phyloP scores from a whole-genome alignment of 2,888 invertebrate genomes.

The Eupithecia tripunctaria region DNA sequence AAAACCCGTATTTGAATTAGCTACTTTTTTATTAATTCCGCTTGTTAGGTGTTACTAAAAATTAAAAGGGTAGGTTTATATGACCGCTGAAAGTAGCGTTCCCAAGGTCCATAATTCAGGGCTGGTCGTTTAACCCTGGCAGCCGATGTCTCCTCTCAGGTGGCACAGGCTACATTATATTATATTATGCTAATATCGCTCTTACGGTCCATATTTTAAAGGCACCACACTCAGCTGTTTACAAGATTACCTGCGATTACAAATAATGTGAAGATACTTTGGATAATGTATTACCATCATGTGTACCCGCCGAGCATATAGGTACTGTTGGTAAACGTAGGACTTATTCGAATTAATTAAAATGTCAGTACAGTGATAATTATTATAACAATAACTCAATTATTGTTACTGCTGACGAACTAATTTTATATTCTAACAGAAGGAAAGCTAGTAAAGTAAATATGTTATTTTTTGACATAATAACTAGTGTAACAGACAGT shows the following conservation, averaged over 20 bases:
- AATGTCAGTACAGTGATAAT: background rate
- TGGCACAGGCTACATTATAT: background rate
- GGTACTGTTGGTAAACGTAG: background rate
- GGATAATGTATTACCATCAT: too few species aligned
- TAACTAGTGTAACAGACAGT: too few species aligned
- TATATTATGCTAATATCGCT: conserved; percentile 1
- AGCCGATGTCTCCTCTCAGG: background rate
- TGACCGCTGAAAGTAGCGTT: background rate
- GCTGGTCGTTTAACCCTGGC: background rate
- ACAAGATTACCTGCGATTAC: background rate
- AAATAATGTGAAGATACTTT: too few species aligned
- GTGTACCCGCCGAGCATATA: background rate
- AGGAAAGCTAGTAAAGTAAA: too few species aligned
- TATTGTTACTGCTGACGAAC: background rate
- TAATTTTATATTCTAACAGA: too few species aligned
- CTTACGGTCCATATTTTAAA: background rate
- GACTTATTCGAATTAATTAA: background rate
- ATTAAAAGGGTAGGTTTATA: background rate
- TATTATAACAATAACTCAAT: background rate
- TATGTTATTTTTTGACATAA: too few species aligned
- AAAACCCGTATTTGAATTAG: background rate
- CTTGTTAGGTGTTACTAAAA: background rate
- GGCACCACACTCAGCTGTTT: background rate
- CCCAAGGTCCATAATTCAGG: background rate
- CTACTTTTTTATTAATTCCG: background rate